A percentile compares a stretch with the other conserved stretches of the same genome.
Conservation (phyloP, 2,888 invertebrate species). For the Stomorhina lunata region DNA sequence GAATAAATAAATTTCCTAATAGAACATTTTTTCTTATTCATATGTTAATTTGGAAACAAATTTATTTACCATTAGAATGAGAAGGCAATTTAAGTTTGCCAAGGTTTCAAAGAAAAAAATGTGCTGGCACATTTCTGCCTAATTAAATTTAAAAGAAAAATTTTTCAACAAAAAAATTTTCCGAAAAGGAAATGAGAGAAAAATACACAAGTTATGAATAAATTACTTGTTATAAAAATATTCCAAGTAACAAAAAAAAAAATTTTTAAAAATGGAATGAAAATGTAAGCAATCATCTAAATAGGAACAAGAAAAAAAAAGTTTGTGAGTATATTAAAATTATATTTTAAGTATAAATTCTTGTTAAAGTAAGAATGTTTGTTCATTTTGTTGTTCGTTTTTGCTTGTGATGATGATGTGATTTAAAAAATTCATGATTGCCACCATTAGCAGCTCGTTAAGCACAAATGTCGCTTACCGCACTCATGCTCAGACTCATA, state of each 20-base stretch:
- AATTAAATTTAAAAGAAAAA: constrained; percentile 55
- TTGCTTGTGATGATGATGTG: neutral
- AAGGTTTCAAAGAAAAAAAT: no score
- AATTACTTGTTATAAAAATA: constrained; percentile 26
- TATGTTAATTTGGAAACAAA: neutral
- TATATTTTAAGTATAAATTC: constrained; percentile 2
- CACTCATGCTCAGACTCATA: constrained; percentile 12
- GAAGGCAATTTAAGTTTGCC: neutral
- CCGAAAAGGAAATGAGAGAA: constrained; percentile 4
- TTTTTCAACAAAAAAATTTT: constrained; percentile 10
- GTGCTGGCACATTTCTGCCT: constrained; percentile 27
- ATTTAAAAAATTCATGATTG: constrained; percentile 54
- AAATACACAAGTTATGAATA: constrained; percentile 53
- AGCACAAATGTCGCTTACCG: constrained; percentile 63
- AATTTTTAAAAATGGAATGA: neutral
- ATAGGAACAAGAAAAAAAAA: neutral
- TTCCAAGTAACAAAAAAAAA: neutral
- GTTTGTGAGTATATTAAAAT: neutral
- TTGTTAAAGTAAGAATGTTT: constrained; percentile 37
- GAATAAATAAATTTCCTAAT: neutral
- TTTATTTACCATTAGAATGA: neutral
- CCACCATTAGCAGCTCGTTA: constrained; percentile 66
- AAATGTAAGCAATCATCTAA: neutral
- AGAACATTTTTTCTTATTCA: neutral
- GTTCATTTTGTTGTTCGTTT: neutral